Percentiles rank a stretch among this genome's conserved stretches.
Conservation (phyloP, 2,797 vertebrate genomes). For the Gambelia wislizenii region DNA sequence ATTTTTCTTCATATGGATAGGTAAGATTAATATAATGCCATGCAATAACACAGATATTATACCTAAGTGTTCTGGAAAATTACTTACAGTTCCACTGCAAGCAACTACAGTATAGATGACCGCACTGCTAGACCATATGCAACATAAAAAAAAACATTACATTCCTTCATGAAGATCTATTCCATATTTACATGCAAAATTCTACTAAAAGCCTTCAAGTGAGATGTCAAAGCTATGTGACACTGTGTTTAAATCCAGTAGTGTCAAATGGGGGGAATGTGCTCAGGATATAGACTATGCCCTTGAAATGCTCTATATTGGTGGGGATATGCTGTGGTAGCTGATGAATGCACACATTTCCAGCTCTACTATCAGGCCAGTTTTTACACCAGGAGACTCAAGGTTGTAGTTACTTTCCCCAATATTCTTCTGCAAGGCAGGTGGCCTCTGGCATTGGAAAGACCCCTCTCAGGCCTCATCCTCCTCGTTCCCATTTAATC, state of each 20-base stretch:
- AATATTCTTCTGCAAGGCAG: neutral
- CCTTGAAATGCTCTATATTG: neutral
- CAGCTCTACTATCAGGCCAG: no score
- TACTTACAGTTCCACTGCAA: neutral
- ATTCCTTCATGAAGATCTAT: neutral
- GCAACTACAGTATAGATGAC: neutral
- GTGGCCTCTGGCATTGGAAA: neutral
- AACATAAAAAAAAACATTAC: neutral
- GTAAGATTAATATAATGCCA: neutral
- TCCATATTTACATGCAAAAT: neutral
- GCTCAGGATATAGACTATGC: neutral
- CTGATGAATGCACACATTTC: neutral
- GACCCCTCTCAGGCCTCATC: neutral
- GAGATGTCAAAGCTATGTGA: neutral
- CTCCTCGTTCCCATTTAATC: neutral
- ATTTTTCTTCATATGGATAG: neutral
- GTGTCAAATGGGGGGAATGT: neutral
- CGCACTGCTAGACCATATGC: neutral
- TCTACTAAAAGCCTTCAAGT: neutral
- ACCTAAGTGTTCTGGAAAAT: neutral
- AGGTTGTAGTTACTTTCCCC: neutral
- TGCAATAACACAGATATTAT: neutral
- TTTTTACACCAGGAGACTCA: neutral
- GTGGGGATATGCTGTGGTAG: neutral
- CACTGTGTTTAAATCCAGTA: neutral